Conservation (phyloP, 53 echinoderm and acorn worm species). For the Crossaster papposus region DNA sequence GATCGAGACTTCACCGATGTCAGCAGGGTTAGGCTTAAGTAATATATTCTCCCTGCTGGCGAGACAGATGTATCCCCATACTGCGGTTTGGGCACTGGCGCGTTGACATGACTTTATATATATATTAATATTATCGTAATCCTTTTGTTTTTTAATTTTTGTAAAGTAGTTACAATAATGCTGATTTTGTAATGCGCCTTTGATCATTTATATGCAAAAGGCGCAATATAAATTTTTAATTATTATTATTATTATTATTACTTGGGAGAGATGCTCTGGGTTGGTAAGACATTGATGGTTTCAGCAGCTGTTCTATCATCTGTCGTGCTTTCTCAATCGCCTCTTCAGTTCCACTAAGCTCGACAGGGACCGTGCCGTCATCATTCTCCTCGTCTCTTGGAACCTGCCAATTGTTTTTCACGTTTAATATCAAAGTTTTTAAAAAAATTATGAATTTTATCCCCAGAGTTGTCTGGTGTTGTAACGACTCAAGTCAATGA, state of each 20-base stretch:
- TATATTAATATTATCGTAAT: too few relatives aligned
- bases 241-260: neutral
- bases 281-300: conserved; percentile 48
- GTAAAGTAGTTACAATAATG: too few relatives aligned
- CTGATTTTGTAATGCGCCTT: too few relatives aligned
- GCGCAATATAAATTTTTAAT: too few relatives aligned
- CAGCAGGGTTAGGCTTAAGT: too few relatives aligned
- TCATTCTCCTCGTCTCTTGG: conserved; percentile 66
- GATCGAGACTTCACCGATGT: too few relatives aligned
- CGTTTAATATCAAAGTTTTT: neutral
- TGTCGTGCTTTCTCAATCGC: conserved; percentile 76
- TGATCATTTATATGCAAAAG: too few relatives aligned
- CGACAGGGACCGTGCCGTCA: conserved; percentile 77
- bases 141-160: too few relatives aligned
- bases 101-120: too few relatives aligned
- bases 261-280: conserved; percentile 9
- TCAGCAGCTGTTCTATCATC: conserved; percentile 73
- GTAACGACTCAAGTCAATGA: neutral
- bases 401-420: neutral
- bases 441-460: neutral
- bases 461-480: neutral
- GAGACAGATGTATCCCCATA: too few relatives aligned
- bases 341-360: conserved; percentile 75
- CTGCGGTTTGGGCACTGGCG: too few relatives aligned
- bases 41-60: too few relatives aligned